Conservation (phyloP, 2,113 vertebrate species). For the Etheostoma cragini region DNA sequence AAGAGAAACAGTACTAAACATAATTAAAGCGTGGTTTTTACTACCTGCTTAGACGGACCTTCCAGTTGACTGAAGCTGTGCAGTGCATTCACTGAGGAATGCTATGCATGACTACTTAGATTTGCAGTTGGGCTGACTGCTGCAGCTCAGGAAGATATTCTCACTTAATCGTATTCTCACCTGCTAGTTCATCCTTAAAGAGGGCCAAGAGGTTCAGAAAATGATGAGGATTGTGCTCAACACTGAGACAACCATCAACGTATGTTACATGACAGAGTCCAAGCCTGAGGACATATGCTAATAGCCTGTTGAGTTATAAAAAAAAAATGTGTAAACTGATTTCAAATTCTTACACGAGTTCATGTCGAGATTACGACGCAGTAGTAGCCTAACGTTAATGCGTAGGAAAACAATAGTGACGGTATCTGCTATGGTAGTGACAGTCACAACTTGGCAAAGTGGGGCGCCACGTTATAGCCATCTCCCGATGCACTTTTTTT, state of each 20-base stretch:
- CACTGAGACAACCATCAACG: background rate
- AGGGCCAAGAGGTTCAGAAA: background rate
- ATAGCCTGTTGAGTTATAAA: background rate
- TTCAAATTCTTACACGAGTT: background rate
- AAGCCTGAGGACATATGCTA: background rate
- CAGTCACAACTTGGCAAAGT: slow-evolving; percentile 55
- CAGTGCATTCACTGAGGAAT: slow-evolving; percentile 72
- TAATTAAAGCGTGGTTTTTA: slow-evolving; percentile 35
- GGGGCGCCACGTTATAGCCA: slow-evolving; percentile 74
- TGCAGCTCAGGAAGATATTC: slow-evolving; percentile 26
- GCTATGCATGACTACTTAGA: slow-evolving; percentile 80
- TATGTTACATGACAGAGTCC: background rate
- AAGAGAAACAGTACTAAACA: background rate
- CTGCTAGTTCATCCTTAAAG: slow-evolving; percentile 30
- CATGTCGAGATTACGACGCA: background rate
- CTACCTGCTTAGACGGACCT: slow-evolving; percentile 57
- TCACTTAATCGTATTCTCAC: slow-evolving; percentile 7
- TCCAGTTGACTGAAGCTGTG: slow-evolving; percentile 63
- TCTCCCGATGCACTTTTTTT: slow-evolving; percentile 8
- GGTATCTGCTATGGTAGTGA: slow-evolving; percentile 1
- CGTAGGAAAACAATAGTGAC: background rate
- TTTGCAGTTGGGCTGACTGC: slow-evolving; percentile 34
- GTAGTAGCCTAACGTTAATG: background rate
- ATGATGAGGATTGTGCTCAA: background rate
- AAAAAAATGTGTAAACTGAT: background rate